Evolutionary conservation across 2,888 invertebrate genomes (phyloP), one percentile per base, ranked within the genome.

Genomic region (Octonoba sinensis): DNA sequence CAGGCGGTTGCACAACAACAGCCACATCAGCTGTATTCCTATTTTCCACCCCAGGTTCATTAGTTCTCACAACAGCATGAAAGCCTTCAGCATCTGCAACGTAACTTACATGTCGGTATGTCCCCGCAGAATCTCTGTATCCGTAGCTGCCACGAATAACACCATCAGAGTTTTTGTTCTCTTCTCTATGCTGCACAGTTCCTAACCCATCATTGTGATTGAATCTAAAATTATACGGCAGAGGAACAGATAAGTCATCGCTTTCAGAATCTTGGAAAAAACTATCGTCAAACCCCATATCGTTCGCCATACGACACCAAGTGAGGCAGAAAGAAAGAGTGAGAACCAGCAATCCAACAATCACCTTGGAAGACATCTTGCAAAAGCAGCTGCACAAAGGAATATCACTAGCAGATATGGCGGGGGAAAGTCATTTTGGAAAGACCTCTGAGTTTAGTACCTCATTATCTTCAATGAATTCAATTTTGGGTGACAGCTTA

Each of bases 81-180:
- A 82, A 82, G 18, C 82, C 82, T 16, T 20, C 36, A 11, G 66
- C 62, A 66, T 71, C 76, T 0, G 82, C 82, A 16, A 76, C 57
- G 18, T 82, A 82, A 49, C 76, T 82, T 3, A 82, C 82, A 47
- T 82, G 76, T 46, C 82, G 66, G 47, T 82, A 82, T 46, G 72
- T 66, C 12, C 82, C 82, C 1, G 56, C n/a, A 11, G 76, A 44
- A 47, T 82, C 82, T 24, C 76, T 71, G 47, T 82, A 82, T 3
- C 82, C 82, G 13, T 82, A 82, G 46, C 76, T 76, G 0, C 82
- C 82, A 13, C 82, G 12, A 0, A 82, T 72, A 1, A 71, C 67
- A 2, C 82, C 82, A 54, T 73, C 71, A 56, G 66, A 66, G 8
- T 60, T 51, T 60, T 73, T 69, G 6, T 67, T 72, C 57, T 82